Evolutionary conservation across 2,888 invertebrate genomes (phyloP).

Genomic region (Pristionchus entomophagus): DNA sequence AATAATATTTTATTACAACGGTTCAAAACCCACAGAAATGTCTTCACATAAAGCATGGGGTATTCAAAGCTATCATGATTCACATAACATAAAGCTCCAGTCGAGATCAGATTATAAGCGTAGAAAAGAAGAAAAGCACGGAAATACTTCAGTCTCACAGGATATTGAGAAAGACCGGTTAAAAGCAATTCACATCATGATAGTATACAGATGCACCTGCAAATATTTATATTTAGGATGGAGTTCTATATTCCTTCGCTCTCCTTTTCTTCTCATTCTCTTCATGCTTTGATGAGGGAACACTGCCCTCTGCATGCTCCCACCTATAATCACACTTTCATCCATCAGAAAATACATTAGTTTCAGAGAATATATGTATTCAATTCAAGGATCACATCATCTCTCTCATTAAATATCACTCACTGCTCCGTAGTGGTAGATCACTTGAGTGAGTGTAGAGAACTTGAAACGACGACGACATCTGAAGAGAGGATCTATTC

Average conservation of each 20-base stretch:
- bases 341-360: too few species aligned
- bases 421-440: conserved; percentile 9
- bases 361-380: too few species aligned
- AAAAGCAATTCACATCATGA: too few species aligned
- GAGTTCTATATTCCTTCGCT: background rate
- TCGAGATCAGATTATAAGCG: too few species aligned
- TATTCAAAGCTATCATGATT: too few species aligned
- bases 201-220: too few species aligned
- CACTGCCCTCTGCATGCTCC: conserved; percentile 8
- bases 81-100: background rate
- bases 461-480: background rate
- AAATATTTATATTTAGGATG: too few species aligned
- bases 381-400: too few species aligned
- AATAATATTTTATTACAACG: background rate
- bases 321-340: background rate
- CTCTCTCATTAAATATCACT: background rate
- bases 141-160: too few species aligned
- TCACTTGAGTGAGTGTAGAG: background rate
- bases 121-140: too few species aligned
- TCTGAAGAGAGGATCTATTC: background rate
- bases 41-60: background rate
- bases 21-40: background rate
- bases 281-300: background rate
- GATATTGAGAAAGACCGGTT: too few species aligned
- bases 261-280: background rate